These are phyloP conservation scores for Eugnorisma glareosa DNA, from an alignment of 2,888 invertebrate genomes.

Conservation along the genomic window DNA sequence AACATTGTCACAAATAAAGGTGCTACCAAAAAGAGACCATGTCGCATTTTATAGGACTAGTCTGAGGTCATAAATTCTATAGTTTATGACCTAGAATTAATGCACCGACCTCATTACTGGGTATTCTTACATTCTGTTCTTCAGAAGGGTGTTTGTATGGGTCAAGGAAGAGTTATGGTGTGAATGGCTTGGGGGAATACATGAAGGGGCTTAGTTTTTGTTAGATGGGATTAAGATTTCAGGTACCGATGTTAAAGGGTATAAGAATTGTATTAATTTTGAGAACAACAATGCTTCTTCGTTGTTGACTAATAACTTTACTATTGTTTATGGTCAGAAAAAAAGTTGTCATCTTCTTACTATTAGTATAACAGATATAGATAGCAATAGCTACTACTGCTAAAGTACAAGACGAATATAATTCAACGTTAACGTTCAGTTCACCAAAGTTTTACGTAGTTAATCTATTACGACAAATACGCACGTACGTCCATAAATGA, in stretches of 20 bases:
- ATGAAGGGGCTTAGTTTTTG: conserved; percentile 70
- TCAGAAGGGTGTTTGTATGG: conserved; percentile 83
- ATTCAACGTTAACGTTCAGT: not conserved
- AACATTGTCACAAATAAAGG: conserved; percentile 84
- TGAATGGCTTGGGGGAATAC: conserved; percentile 77
- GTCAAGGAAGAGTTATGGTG: conserved; percentile 89
- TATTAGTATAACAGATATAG: not conserved
- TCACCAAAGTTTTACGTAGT: not conserved
- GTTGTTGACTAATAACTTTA: not conserved
- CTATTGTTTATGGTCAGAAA: not conserved
- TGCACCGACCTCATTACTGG: conserved; percentile 87
- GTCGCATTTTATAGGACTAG: conserved; percentile 89
- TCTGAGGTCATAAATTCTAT: conserved; percentile 83
- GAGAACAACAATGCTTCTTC: not conserved
- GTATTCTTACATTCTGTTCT: conserved; percentile 81
- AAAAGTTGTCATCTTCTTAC: not conserved
- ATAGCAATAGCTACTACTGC: not conserved
- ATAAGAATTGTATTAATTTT: conserved; percentile 33
- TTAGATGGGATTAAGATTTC: conserved; percentile 67
- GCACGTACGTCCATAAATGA: conserved; percentile 20
- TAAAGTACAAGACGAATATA: not conserved
- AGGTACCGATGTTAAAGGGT: conserved; percentile 50
- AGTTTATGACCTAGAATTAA: conserved; percentile 90
- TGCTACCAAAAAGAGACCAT: conserved; percentile 82
- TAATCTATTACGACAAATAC: not conserved